These are phyloP conservation scores for Burhinus bistriatus DNA, from an alignment of 2,113 vertebrate genomes.

Conservation along the genomic window DNA sequence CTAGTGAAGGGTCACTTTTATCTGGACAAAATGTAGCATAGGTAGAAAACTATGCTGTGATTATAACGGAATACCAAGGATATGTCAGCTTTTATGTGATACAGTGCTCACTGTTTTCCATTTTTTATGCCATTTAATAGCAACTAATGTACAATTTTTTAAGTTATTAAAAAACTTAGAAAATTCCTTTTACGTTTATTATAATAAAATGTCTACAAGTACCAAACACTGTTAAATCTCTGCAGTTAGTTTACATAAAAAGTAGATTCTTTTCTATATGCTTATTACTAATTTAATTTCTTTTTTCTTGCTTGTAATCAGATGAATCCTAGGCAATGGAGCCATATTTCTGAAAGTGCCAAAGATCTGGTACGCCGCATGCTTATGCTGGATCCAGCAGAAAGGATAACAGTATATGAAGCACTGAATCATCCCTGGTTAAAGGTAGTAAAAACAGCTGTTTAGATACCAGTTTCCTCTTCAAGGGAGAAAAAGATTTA, in stretches of 20 bases:
- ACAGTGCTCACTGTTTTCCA: background rate
- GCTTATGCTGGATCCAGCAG: slow-evolving; percentile 98
- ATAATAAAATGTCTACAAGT: background rate
- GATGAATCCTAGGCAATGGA: slow-evolving; percentile 99
- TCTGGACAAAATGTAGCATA: background rate
- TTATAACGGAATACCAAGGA: background rate
- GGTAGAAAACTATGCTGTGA: background rate
- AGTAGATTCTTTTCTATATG: background rate
- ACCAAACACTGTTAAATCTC: background rate
- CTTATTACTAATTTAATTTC: background rate
- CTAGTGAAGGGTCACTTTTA: background rate
- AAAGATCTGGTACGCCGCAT: slow-evolving; percentile 98
- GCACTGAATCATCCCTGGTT: slow-evolving; percentile 99
- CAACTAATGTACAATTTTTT: background rate
- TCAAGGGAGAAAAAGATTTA: background rate
- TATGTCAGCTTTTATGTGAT: background rate
- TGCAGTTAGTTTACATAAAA: background rate
- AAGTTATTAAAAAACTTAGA: background rate
- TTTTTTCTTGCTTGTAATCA: slow-evolving; percentile 52
- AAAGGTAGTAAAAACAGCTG: slow-evolving; percentile 78
- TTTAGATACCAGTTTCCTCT: background rate
- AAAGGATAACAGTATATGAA: slow-evolving; percentile 99
- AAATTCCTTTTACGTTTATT: background rate
- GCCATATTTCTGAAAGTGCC: slow-evolving; percentile 98
- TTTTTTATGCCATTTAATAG: background rate